A percentile compares a stretch with the other conserved stretches of the same genome.
These are phyloP conservation scores for Callimorpha dominula DNA, from an alignment of 2,888 invertebrate species.

Conservation along the genomic window DNA sequence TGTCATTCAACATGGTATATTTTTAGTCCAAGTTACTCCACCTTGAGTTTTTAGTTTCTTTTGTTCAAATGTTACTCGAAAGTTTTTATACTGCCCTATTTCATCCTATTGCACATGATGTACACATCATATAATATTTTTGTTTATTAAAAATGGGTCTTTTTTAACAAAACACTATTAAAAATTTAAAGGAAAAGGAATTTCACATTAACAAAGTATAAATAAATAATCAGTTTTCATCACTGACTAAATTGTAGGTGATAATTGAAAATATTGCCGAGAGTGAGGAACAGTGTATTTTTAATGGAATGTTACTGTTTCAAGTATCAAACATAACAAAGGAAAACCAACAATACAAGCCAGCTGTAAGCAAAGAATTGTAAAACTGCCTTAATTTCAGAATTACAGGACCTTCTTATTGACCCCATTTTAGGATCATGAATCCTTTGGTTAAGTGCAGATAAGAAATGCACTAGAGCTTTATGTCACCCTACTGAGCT, in stretches of 20 bases:
- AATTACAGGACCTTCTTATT: slow-evolving; percentile 17
- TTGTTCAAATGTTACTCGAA: no score
- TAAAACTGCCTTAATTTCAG: background rate
- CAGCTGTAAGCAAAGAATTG: background rate
- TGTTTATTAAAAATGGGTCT: no score
- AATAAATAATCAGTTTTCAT: background rate
- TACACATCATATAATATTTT: no score
- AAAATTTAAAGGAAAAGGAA: background rate
- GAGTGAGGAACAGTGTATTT: background rate
- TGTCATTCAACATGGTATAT: slow-evolving; percentile 52
- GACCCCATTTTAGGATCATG: slow-evolving; percentile 26
- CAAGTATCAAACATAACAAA: background rate
- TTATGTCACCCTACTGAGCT: slow-evolving; percentile 42
- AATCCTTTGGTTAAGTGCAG: slow-evolving; percentile 29
- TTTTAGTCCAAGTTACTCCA: slow-evolving; percentile 24
- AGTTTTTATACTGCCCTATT: no score
- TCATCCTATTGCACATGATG: no score
- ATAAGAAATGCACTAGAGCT: slow-evolving; percentile 40
- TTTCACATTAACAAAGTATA: background rate
- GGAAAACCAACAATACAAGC: background rate
- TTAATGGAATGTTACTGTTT: background rate
- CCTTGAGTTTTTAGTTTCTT: no score
- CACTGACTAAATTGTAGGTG: background rate
- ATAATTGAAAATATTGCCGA: background rate
- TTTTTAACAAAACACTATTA: background rate